A percentile compares a stretch with the other conserved stretches of the same genome.
phyloP scores from a whole-genome alignment of 2,797 vertebrate species.

The Thamnophis elegans region DNA sequence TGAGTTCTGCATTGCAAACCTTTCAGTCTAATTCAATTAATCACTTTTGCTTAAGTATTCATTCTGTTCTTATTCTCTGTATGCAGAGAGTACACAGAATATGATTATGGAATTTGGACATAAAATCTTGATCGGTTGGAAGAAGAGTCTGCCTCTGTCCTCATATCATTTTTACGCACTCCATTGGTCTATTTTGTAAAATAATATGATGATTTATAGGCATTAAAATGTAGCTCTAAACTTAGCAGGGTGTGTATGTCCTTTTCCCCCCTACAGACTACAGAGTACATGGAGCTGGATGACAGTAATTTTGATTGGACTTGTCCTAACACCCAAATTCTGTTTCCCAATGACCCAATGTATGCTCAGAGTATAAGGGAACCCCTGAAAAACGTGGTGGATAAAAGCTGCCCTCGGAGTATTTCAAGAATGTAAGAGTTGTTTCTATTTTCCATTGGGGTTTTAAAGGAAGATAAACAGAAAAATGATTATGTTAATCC shows the following conservation, averaged over 20 bases:
- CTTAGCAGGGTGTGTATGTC: background rate
- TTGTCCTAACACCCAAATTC: slow-evolving; percentile 95
- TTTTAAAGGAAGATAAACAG: background rate
- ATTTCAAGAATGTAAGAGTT: slow-evolving; percentile 80
- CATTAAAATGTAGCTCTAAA: background rate
- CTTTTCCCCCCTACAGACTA: slow-evolving; percentile 65
- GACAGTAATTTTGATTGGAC: slow-evolving; percentile 98
- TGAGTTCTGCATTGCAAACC: slow-evolving; percentile 55
- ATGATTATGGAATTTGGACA: background rate
- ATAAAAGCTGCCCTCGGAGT: slow-evolving; percentile 92
- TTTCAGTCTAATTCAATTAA: background rate
- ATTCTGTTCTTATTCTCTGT: background rate
- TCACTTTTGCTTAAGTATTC: background rate
- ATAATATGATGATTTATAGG: background rate
- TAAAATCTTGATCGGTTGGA: background rate
- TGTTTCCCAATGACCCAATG: slow-evolving; percentile 92
- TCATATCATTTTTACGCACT: background rate
- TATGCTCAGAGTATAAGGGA: slow-evolving; percentile 92
- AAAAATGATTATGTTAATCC: background rate
- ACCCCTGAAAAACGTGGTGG: slow-evolving; percentile 92
- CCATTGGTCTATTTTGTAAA: background rate
- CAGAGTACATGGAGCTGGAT: slow-evolving; percentile 84
- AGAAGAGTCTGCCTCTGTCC: background rate
- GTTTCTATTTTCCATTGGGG: slow-evolving; percentile 8
- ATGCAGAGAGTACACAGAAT: background rate